phyloP scores from a whole-genome alignment of 2,888 invertebrate species.

The Melanostoma mellinum region DNA sequence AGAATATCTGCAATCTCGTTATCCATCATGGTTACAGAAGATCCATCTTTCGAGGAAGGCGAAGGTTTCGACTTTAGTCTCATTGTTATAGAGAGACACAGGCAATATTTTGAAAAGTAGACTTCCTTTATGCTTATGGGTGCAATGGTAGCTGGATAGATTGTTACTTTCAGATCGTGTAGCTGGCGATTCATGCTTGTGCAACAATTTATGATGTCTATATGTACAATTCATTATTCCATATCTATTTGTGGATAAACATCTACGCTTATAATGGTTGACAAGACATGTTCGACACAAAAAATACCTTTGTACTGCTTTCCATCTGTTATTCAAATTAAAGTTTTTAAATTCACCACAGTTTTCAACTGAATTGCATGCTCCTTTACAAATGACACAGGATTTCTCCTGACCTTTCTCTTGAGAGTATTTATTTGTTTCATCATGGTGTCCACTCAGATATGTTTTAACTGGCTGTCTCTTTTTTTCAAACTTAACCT shows the following conservation, averaged over 20 bases:
- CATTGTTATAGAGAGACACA: conserved; percentile 27
- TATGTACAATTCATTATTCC: background rate
- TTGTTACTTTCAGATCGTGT: background rate
- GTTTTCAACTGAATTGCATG: conserved; percentile 2
- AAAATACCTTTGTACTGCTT: conserved; percentile 3
- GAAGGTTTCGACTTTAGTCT: conserved; percentile 16
- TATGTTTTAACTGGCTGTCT: conserved; percentile 4
- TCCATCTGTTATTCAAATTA: conserved; percentile 3
- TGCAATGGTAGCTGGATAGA: background rate
- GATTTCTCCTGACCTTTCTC: background rate
- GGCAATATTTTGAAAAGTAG: conserved; percentile 22
- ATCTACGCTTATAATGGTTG: conserved; percentile 1
- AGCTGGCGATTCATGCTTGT: background rate
- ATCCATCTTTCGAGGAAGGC: conserved; percentile 59
- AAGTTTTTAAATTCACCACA: background rate
- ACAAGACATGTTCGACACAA: conserved; percentile 18
- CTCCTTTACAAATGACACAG: conserved; percentile 14
- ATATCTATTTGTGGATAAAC: conserved; percentile 4
- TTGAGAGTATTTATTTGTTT: background rate
- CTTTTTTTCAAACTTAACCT: no score
- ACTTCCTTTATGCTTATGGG: background rate
- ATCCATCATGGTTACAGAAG: conserved; percentile 53
- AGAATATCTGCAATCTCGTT: conserved; percentile 23
- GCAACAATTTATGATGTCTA: conserved; percentile 9
- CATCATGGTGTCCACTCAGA: conserved; percentile 6